Base-by-base conservation (phyloP, 2,888 invertebrate species). In the Oligia strigilis region DNA sequence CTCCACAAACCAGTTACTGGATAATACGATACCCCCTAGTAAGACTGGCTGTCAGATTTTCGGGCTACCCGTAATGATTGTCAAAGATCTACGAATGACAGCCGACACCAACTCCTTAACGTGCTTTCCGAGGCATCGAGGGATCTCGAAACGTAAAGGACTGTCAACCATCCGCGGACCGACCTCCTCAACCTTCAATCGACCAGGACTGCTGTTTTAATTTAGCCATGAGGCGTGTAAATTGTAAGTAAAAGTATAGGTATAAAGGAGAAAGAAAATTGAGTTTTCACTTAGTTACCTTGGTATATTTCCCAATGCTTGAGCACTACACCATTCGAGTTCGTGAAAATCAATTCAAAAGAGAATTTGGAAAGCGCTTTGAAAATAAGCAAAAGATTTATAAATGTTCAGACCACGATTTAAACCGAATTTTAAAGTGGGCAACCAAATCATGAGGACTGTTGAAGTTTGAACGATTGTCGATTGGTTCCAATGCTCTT, bases 381-480 rank as follows among this genome's bases (percentile, higher is more conserved):
- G 14, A 49, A 64, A 62, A 58, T 36, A 65, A n/a, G n/a, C 49
- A 49, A 64, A 58, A 70, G 19, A 19, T 70, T 49, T 29, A 70
- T 80, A 14, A 60, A 19, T 23, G 66, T 60, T 36, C 43, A 66
- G 19, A 43, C 40, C 8, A 49, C n/a, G 13, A 36, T 66, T 65
- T 29, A 19, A 60, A 36, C 36, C 23, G 58, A 64, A 58, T 29
- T 62, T 58, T 60, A n/a, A 52, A 60, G 17, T 43, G 36, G 55
- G 2, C 14, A 23, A 29, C 19, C 49, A 52, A 23, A 14, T 60
- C 60, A 40, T 0, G 49, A 60, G 36, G 43, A 65, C 36, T 43
- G 43, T 66, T 52, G 29, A 52, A 80, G 64, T 52, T 81, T 46
- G 46, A 80, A 74, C n/a, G 60, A 66, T 58, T 40, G 36, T 36